These are phyloP conservation scores for Toxonevra muliebris DNA, from an alignment of 2,888 invertebrate genomes.

Conservation along the genomic window DNA sequence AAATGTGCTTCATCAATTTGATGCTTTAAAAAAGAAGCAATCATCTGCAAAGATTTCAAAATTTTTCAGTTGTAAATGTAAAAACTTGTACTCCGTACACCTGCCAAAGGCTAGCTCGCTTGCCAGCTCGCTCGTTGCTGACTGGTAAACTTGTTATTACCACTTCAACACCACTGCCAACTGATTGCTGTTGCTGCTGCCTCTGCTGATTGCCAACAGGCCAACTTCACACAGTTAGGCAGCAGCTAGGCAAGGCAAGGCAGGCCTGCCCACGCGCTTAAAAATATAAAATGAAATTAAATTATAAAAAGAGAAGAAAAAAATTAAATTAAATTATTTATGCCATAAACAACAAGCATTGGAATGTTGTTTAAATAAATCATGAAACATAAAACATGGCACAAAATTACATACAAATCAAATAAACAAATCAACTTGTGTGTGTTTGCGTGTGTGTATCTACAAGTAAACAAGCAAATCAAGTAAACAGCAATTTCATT, in stretches of 20 bases:
- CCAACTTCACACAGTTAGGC: conserved; percentile 24
- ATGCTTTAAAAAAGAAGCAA: too few species aligned
- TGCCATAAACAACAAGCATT: conserved; percentile 25
- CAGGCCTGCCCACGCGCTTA: too few species aligned
- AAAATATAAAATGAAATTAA: too few species aligned
- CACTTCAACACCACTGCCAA: not conserved
- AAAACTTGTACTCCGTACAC: too few species aligned
- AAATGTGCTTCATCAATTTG: too few species aligned
- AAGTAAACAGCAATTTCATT: not conserved
- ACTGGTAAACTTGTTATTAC: too few species aligned
- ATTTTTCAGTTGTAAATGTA: too few species aligned
- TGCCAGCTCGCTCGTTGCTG: too few species aligned
- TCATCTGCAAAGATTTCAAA: too few species aligned
- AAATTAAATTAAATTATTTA: not conserved
- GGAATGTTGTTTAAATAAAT: conserved; percentile 36
- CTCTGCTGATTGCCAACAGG: conserved; percentile 14
- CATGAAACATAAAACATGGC: conserved; percentile 25
- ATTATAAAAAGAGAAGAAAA: too few species aligned
- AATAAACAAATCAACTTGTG: not conserved
- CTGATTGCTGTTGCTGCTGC: not conserved
- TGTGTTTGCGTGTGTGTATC: not conserved
- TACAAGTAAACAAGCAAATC: not conserved
- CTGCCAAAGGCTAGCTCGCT: too few species aligned
- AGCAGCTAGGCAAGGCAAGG: not conserved
- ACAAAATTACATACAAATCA: conserved; percentile 12